Percentiles rank a stretch among this genome's conserved stretches.
phyloP scores from a whole-genome alignment of 2,888 invertebrate genomes.

The Plagodis dolabraria region DNA sequence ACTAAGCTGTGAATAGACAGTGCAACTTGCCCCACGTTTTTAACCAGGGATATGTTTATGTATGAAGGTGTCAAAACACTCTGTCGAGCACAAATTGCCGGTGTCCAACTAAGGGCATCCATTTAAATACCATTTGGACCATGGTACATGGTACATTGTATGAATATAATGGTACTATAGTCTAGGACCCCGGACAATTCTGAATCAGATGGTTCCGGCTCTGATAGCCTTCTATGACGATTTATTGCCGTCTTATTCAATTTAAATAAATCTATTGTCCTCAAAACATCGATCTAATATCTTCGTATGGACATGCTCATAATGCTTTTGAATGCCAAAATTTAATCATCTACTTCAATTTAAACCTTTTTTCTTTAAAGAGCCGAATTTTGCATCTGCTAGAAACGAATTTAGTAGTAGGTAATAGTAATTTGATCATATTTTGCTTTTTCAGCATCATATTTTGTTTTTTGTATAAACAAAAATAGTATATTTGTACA shows the following conservation, averaged over 20 bases:
- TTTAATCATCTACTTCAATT: too few relatives aligned
- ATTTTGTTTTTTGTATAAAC: too few relatives aligned
- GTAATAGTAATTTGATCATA: too few relatives aligned
- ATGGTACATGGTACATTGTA: conserved; percentile 25
- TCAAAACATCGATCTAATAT: background rate
- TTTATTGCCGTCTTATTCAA: conserved; percentile 81
- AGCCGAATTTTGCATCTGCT: too few relatives aligned
- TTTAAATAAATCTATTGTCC: conserved; percentile 77
- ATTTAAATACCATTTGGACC: conserved; percentile 74
- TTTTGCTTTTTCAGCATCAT: too few relatives aligned
- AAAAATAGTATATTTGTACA: too few relatives aligned
- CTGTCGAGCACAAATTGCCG: conserved; percentile 74
- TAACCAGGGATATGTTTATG: conserved; percentile 69
- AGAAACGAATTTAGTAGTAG: too few relatives aligned
- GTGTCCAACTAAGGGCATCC: conserved; percentile 69
- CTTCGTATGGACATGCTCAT: background rate
- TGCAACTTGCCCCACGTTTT: conserved; percentile 44
- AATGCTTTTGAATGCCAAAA: background rate
- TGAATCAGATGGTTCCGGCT: conserved; percentile 76
- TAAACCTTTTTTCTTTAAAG: too few relatives aligned
- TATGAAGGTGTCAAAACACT: conserved; percentile 81
- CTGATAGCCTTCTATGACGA: conserved; percentile 82
- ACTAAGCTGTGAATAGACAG: background rate
- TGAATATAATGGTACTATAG: conserved; percentile 54
- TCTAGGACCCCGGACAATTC: conserved; percentile 55